Evolutionary conservation across 2,888 invertebrate species (phyloP), one percentile per base, ranked within the genome.

Genomic region (Melikaiella ostensackeni): DNA sequence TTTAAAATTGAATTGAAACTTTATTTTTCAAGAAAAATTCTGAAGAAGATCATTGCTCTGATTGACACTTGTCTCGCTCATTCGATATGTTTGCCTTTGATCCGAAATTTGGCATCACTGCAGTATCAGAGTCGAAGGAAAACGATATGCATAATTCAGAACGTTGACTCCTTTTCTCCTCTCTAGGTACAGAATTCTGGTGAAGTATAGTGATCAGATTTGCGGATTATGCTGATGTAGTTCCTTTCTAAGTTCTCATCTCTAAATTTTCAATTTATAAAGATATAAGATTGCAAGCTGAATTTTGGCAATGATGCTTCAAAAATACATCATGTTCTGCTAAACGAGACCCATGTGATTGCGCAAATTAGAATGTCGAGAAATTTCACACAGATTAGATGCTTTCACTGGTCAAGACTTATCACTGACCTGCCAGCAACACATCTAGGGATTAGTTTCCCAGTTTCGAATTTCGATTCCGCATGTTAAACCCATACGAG

Each of bases 61-160:
- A 42, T 50, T 70, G 30, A n/a, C 24, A 66, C 27, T 66, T 66
- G 6, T n/a, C 3, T 50, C 46, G 50, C 2, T 30, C n/a, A 70
- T 70, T 46, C 27, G 24, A 70, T 70, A 30, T 46, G n/a, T 27
- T 70, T 30, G 30, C 50, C 42, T 42, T 70, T 64, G 30, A 70
- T 46, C 30, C 27, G 6, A 70, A 70, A 70, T 50, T 70, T 50
- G 30, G 50, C 70, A 46, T n/a, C 70, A n/a, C n/a, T 70, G 70
- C 30, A 70, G 46, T 46, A 50, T 70, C 30, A 70, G 11, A 46
- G 70, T 50, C 70, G 50, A 70, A 70, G n/a, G 70, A 50, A 70
- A 50, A 50, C 70, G 70, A 70, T 70, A 70, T 70, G 70, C 70
- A 70, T 70, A 70, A 70, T 70, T 70, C 70, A 70, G 70, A 46